phyloP scores from a whole-genome alignment of 2,113 vertebrate species.

The Acrocephalus arundinaceus region DNA sequence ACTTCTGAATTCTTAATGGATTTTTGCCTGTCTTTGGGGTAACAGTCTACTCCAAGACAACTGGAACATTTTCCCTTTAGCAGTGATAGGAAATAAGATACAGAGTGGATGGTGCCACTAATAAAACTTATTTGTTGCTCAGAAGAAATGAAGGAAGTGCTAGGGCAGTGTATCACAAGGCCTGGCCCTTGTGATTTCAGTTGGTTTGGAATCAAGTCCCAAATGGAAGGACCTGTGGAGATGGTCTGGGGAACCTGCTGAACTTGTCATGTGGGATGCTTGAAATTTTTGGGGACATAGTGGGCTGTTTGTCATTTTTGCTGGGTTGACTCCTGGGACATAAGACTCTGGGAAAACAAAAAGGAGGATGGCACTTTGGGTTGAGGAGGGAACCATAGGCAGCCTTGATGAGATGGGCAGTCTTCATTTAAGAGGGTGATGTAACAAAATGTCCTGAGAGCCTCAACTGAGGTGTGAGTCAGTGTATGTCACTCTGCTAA shows the following conservation, averaged over 20 bases:
- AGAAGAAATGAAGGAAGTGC: neutral
- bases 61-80: neutral
- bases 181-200: neutral
- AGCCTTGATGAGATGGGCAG: neutral
- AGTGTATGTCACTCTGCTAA: neutral
- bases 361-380: neutral
- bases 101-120: neutral
- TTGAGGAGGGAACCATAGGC: neutral
- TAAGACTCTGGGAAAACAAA: neutral
- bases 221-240: neutral
- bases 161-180: neutral
- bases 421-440: neutral
- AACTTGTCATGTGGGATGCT: neutral
- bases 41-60: neutral
- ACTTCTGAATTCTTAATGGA: neutral
- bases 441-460: neutral
- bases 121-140: neutral
- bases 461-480: neutral
- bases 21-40: neutral
- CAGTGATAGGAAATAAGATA: neutral
- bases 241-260: slow-evolving; percentile 21
- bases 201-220: neutral
- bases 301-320: slow-evolving; percentile 28
- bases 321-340: neutral
- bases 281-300: slow-evolving; percentile 3